Evolutionary conservation across 2,888 invertebrate genomes (phyloP), one percentile per base, ranked within the genome.

Genomic region (Laspeyria flexula): DNA sequence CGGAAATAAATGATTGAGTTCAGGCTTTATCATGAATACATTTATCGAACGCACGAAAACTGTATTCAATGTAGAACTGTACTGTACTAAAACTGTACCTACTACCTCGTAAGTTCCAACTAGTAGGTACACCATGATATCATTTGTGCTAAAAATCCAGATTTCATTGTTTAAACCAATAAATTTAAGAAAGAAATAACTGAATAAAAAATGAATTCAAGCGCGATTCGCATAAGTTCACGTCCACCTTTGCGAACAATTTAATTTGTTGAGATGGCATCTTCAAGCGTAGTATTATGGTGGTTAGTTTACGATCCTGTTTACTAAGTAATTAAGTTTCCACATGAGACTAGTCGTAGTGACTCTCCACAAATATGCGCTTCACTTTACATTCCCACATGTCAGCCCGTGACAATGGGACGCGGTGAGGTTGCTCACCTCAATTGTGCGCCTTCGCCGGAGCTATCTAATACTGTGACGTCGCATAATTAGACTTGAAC

Each of bases 361-460:
- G 40, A 67, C 53, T 65, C 69, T 71, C 62, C 62, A 69, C 65
- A 73, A 65, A 66, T 74, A 73, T 73, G 72, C 72, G 66, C 77
- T 72, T 70, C 75, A 66, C 72, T 77, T 76, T 75, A 79, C 75
- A 81, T 85, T 86, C 85, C 73, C 86, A 85, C 85, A 83, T 80
- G 77, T 79, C 79, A 77, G 71, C 72, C 63, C 60, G 65, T 76
- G 83, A 88, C 88, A 88, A 88, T 86, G 77, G 82, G 75, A 81
- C 74, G 72, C 69, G 59, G 39, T 21, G 81, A 89, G 90, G 90
- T 91, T 88, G 88, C 80, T 91, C 82, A 90, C 90, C 91, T 85
- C 71, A 39, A 79, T 79, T 78, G 79, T 78, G 51, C 64, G 49
- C 63, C 60, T 61, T 51, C 51, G 53, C 60, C 63, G 50, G 63